A percentile compares a stretch with the other conserved stretches of the same genome.
These are phyloP conservation scores for Ashinkailepas kermadecensis DNA, from an alignment of 2,888 invertebrate genomes.

Conservation along the genomic window DNA sequence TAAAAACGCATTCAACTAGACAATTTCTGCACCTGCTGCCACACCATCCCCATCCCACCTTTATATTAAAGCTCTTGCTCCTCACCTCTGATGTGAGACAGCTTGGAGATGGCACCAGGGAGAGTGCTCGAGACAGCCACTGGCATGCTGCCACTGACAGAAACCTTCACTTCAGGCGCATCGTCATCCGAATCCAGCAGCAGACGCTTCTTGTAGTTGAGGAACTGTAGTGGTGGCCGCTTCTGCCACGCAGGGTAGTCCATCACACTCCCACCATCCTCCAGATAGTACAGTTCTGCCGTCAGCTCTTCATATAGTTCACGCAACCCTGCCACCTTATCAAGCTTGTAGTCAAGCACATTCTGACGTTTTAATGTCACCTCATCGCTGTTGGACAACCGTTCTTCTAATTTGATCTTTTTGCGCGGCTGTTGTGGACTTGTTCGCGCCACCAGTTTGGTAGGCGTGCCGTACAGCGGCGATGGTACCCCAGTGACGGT, in stretches of 20 bases:
- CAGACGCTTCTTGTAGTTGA: constrained; percentile 50
- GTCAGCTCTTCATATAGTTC: constrained; percentile 42
- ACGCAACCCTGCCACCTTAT: constrained; percentile 39
- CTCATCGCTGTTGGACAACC: background rate
- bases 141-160: constrained; percentile 51
- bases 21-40: too few relatives aligned
- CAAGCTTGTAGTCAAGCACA: constrained; percentile 33
- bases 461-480: background rate
- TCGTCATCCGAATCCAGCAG: constrained; percentile 56
- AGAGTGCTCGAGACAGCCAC: constrained; percentile 53
- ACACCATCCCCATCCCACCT: too few relatives aligned
- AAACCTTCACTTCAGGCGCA: constrained; percentile 53
- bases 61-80: too few relatives aligned
- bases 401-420: constrained; percentile 11
- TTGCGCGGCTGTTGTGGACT: constrained; percentile 8
- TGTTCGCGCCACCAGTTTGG: background rate
- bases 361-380: constrained; percentile 8
- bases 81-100: constrained; percentile 35
- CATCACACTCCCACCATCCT: constrained; percentile 78
- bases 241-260: constrained; percentile 79
- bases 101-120: constrained; percentile 55
- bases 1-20: too few relatives aligned
- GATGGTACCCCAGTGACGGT: background rate
- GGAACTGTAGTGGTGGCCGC: constrained; percentile 64
- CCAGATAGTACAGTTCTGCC: constrained; percentile 77